Conservation (phyloP, 2,113 vertebrate genomes). For the Pseudorhombus dupliciocellatus region DNA sequence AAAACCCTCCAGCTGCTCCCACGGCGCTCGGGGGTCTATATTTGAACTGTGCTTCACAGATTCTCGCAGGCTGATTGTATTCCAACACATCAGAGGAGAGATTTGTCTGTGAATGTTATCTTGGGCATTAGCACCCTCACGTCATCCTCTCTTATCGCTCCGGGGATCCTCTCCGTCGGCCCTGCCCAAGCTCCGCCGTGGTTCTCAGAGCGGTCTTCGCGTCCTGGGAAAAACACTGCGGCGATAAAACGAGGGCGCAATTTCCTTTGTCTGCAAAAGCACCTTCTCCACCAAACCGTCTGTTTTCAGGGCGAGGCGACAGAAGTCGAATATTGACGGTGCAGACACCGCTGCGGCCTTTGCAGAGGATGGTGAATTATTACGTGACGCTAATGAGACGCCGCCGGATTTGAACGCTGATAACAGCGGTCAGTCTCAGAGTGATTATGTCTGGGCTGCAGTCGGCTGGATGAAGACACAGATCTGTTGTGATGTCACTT, state of each 20-base stretch:
- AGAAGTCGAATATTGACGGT: slow-evolving; percentile 38
- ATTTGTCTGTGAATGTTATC: slow-evolving; percentile 75
- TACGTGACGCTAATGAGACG: slow-evolving; percentile 53
- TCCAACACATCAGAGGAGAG: slow-evolving; percentile 69
- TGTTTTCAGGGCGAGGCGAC: slow-evolving; percentile 10
- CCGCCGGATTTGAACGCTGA: slow-evolving; percentile 33
- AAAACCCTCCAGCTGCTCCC: slow-evolving; percentile 40
- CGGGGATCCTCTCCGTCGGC: slow-evolving; percentile 49
- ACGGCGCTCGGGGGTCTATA: slow-evolving; percentile 44
- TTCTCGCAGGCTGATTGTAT: slow-evolving; percentile 64
- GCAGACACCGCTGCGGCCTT: slow-evolving; percentile 14
- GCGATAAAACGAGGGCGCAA: slow-evolving; percentile 46
- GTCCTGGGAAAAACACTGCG: slow-evolving; percentile 29
- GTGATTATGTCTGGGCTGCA: slow-evolving; percentile 1
- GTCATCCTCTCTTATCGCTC: slow-evolving; percentile 58
- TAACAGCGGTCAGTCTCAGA: background rate
- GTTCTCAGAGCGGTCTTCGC: slow-evolving; percentile 41
- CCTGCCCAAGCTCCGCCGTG: slow-evolving; percentile 38
- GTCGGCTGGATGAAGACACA: background rate
- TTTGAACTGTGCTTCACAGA: slow-evolving; percentile 65
- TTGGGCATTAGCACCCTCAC: slow-evolving; percentile 67
- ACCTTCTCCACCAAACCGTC: slow-evolving; percentile 26
- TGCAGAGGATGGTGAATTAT: slow-evolving; percentile 65
- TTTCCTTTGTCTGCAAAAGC: slow-evolving; percentile 44
- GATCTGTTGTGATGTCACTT: background rate